phyloP scores from a whole-genome alignment of 1,140 invertebrate species.

The Proales similis region DNA sequence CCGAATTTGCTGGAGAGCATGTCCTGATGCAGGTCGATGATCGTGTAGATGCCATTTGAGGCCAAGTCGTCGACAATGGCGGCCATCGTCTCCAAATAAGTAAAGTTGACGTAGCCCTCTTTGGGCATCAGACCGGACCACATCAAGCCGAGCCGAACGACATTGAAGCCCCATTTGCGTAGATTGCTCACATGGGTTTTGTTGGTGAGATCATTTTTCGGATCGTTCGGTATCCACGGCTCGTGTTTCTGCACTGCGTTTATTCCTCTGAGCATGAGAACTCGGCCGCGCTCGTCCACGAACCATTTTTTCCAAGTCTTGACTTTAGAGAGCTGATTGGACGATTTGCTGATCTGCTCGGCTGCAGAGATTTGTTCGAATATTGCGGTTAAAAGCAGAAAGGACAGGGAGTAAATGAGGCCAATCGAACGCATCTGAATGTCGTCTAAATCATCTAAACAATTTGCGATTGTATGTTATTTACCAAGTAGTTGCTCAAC shows the following conservation, averaged over 20 bases:
- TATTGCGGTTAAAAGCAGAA: no score
- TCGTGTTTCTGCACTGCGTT: constrained; percentile 41
- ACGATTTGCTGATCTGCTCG: no score
- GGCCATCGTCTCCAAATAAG: constrained; percentile 12
- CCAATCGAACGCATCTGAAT: no score
- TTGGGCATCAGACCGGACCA: constrained; percentile 26
- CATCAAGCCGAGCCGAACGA: constrained; percentile 27
- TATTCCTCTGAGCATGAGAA: constrained; percentile 42
- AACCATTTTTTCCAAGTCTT: constrained; percentile 38
- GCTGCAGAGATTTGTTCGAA: no score
- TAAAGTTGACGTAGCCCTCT: neutral
- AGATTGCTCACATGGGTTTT: constrained; percentile 33
- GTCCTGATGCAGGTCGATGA: constrained; percentile 37
- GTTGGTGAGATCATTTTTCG: constrained; percentile 38
- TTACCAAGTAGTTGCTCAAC: neutral
- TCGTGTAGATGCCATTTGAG: neutral
- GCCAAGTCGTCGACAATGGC: constrained; percentile 13
- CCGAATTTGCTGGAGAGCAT: constrained; percentile 32
- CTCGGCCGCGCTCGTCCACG: constrained; percentile 40
- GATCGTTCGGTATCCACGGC: constrained; percentile 42
- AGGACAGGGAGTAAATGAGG: no score
- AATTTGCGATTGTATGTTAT: constrained; percentile 2
- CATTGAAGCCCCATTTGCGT: constrained; percentile 31
- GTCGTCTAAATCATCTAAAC: no score
- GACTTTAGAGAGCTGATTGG: constrained; percentile 36